Conservation (phyloP, 2,113 vertebrate genomes). For the Lophochroa leadbeateri region DNA sequence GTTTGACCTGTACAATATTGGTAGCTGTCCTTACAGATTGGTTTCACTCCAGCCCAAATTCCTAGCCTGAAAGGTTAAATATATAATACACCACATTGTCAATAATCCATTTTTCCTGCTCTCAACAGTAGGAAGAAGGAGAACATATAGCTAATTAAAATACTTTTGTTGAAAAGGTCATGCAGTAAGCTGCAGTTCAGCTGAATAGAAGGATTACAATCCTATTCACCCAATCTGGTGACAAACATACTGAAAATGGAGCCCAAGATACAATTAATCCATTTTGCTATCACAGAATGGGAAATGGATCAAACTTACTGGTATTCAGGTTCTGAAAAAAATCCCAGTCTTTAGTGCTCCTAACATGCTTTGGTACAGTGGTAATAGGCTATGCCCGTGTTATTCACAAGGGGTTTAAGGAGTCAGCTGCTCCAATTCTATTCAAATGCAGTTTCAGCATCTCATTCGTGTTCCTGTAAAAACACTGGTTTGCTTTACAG, state of each 20-base stretch:
- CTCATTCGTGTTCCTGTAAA: neutral
- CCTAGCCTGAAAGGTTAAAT: constrained; percentile 68
- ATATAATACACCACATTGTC: constrained; percentile 37
- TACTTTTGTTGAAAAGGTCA: constrained; percentile 75
- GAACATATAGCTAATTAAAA: constrained; percentile 69
- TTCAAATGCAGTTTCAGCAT: neutral
- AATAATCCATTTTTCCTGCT: constrained; percentile 58
- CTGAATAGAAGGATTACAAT: constrained; percentile 73
- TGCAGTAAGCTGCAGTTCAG: constrained; percentile 64
- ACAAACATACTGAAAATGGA: constrained; percentile 50
- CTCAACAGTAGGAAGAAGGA: constrained; percentile 64
- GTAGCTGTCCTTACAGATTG: constrained; percentile 53
- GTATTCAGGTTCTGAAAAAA: constrained; percentile 10
- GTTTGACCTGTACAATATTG: constrained; percentile 53
- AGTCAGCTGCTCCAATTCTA: constrained; percentile 9
- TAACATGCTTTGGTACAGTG: neutral
- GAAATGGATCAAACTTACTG: neutral
- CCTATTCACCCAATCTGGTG: constrained; percentile 56
- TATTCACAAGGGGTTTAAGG: constrained; percentile 21
- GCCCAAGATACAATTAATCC: constrained; percentile 46
- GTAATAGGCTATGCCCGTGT: neutral
- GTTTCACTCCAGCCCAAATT: constrained; percentile 55
- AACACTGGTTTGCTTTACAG: constrained; percentile 3
- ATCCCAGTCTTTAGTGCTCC: neutral
- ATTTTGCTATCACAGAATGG: constrained; percentile 27